These are phyloP conservation scores for Cathartes aura DNA, from an alignment of 2,113 vertebrate genomes.

Conservation along the genomic window DNA sequence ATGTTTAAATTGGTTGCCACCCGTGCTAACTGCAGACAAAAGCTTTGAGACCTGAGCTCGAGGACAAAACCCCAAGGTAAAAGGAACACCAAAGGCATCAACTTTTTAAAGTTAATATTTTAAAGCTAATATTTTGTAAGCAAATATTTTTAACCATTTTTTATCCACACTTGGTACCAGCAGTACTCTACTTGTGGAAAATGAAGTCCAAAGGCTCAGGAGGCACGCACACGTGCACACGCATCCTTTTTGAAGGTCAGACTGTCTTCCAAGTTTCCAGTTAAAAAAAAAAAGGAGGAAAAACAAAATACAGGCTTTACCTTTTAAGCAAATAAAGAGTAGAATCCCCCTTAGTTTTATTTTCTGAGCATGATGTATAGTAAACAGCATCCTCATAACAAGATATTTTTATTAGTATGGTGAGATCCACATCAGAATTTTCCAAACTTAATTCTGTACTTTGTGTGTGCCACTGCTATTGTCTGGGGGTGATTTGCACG, in stretches of 20 bases:
- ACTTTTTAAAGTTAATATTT: not conserved
- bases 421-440: not conserved
- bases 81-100: not conserved
- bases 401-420: not conserved
- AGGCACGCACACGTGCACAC: accelerated
- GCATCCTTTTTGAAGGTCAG: not conserved
- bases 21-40: not conserved
- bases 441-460: not conserved
- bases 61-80: not conserved
- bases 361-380: not conserved
- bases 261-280: not conserved
- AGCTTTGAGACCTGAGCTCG: not conserved
- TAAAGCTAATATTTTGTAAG: not conserved
- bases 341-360: not conserved
- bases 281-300: not conserved
- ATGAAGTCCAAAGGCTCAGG: not conserved
- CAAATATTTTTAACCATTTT: not conserved
- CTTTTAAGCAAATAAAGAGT: not conserved
- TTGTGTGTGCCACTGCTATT: accelerated
- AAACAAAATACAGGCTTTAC: not conserved
- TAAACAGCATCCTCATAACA: not conserved
- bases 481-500: not conserved
- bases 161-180: not conserved
- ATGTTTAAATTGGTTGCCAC: not conserved
- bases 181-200: not conserved